Percentiles rank a stretch among this genome's conserved stretches.
These are phyloP conservation scores for Camponotus floridanus DNA, from an alignment of 1,140 invertebrate species.

Conservation along the genomic window DNA sequence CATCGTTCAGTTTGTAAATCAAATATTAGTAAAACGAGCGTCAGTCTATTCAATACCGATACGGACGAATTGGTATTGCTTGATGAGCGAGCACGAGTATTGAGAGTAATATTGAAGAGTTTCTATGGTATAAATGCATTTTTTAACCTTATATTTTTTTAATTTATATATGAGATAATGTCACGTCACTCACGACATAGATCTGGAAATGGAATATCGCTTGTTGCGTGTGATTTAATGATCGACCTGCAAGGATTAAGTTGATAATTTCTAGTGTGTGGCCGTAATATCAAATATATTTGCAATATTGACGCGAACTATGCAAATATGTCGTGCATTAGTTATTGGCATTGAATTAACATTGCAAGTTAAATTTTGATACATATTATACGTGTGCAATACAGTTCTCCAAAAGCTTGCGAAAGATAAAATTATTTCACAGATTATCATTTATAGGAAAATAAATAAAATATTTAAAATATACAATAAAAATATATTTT, in stretches of 20 bases:
- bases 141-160: constrained; percentile 50
- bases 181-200: neutral
- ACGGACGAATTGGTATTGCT: constrained; percentile 7
- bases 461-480: neutral
- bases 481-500: no score
- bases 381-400: neutral
- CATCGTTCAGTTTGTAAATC: constrained; percentile 19
- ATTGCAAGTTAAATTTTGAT: constrained; percentile 6
- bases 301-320: neutral
- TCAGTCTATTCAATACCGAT: neutral
- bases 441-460: neutral
- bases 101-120: neutral
- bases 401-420: neutral
- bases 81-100: neutral
- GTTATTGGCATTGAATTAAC: constrained; percentile 23
- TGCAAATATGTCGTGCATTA: neutral
- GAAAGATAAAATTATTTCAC: neutral
- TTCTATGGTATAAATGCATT: constrained; percentile 1
- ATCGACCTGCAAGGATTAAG: constrained; percentile 30
- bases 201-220: constrained; percentile 39
- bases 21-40: constrained; percentile 23
- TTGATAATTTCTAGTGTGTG: constrained; percentile 41
- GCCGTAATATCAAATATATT: constrained; percentile 18
- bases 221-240: constrained; percentile 43
- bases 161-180: constrained; percentile 21